Percentiles rank a stretch among this genome's conserved stretches.
phyloP scores from a whole-genome alignment of 2,888 invertebrate genomes.

The Parnassius smintheus region DNA sequence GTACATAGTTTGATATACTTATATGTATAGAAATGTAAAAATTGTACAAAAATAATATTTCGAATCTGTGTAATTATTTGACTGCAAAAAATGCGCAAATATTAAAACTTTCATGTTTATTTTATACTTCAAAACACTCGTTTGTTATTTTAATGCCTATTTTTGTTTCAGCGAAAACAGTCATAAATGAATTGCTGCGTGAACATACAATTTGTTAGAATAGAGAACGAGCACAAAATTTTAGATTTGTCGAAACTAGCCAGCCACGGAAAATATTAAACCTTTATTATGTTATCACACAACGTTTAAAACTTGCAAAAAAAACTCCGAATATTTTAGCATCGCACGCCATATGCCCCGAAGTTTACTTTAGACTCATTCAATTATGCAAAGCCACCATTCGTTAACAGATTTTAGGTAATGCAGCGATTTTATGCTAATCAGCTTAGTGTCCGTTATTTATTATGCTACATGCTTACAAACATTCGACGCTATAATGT shows the following conservation, averaged over 20 bases:
- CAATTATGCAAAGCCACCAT: slow-evolving; percentile 78
- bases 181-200: slow-evolving; percentile 21
- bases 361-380: slow-evolving; percentile 63
- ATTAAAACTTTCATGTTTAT: background rate
- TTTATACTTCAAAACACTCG: background rate
- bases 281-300: slow-evolving; percentile 33
- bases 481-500: slow-evolving; percentile 60
- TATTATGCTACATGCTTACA: slow-evolving; percentile 68
- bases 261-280: slow-evolving; percentile 21
- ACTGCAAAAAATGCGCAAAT: too few relatives aligned
- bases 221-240: slow-evolving; percentile 21
- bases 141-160: slow-evolving; percentile 3
- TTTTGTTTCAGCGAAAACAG: slow-evolving; percentile 14
- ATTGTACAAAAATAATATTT: too few relatives aligned
- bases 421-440: slow-evolving; percentile 74
- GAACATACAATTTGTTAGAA: slow-evolving; percentile 27
- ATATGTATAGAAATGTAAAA: too few relatives aligned
- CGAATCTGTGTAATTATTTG: too few relatives aligned
- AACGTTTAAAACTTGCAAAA: slow-evolving; percentile 38
- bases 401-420: slow-evolving; percentile 78
- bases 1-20: too few relatives aligned
- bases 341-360: slow-evolving; percentile 55
- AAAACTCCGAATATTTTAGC: slow-evolving; percentile 37
- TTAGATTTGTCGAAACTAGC: slow-evolving; percentile 19
- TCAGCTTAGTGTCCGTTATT: slow-evolving; percentile 76